Percentiles rank a stretch among this genome's conserved stretches.
Conservation (phyloP, 2,797 vertebrate genomes). For the Centropyge bicolor region DNA sequence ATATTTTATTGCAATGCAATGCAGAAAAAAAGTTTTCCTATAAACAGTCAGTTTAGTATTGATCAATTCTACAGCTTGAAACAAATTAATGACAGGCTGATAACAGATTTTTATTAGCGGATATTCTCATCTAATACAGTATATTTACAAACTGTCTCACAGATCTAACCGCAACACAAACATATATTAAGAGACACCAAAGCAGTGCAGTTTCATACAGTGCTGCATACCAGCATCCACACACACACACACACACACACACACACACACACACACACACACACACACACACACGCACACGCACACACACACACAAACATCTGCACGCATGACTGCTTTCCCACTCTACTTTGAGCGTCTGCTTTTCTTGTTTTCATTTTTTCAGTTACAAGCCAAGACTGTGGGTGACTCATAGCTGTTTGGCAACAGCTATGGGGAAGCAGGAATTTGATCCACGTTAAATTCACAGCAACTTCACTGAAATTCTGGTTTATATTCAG, state of each 20-base stretch:
- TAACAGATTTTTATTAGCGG: neutral
- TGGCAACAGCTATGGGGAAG: constrained; percentile 49
- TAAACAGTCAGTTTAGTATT: constrained; percentile 1
- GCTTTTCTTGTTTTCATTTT: constrained; percentile 63
- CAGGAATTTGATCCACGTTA: constrained; percentile 46
- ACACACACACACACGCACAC: too few relatives aligned
- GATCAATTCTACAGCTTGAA: neutral
- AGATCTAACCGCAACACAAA: neutral
- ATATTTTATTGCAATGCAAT: neutral
- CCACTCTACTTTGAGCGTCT: constrained; percentile 40
- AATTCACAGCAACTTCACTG: constrained; percentile 33
- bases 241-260: constrained; percentile 6
- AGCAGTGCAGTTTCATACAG: constrained; percentile 1
- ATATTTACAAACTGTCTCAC: neutral
- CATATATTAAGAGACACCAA: neutral
- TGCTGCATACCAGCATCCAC: neutral
- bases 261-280: too few relatives aligned
- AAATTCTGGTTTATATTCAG: constrained; percentile 30
- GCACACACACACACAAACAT: constrained; percentile 14
- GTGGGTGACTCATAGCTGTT: constrained; percentile 59
- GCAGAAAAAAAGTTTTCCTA: neutral
- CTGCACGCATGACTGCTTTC: constrained; percentile 28
- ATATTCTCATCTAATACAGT: neutral
- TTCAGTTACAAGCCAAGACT: constrained; percentile 48
- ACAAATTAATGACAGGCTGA: neutral